These are phyloP conservation scores for Gonocerus acuteangulatus DNA, from an alignment of 2,888 invertebrate species.

Conservation along the genomic window DNA sequence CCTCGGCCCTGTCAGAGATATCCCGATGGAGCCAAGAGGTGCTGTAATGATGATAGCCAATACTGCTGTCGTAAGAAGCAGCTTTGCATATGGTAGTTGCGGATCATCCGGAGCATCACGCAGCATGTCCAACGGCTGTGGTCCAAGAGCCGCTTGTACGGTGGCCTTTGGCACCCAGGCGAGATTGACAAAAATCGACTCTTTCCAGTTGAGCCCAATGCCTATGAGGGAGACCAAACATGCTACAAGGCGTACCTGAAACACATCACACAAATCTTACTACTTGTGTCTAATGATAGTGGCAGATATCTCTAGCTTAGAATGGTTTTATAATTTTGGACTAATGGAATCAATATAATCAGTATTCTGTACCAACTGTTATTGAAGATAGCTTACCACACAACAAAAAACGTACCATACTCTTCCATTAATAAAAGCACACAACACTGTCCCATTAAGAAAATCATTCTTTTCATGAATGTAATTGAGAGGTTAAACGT, in stretches of 20 bases:
- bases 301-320: not conserved
- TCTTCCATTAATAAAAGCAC: no score
- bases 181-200: conserved; percentile 61
- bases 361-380: not conserved
- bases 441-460: no score
- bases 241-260: conserved; percentile 48
- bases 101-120: conserved; percentile 44
- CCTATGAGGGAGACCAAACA: conserved; percentile 48
- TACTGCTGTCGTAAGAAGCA: conserved; percentile 42
- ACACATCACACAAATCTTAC: no score
- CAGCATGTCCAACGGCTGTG: conserved; percentile 63
- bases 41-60: conserved; percentile 43
- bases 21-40: conserved; percentile 41
- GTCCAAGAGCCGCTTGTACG: conserved; percentile 74
- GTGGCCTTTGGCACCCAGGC: conserved; percentile 73
- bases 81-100: conserved; percentile 26
- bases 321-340: not conserved
- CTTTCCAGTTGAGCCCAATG: conserved; percentile 53
- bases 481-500: no score
- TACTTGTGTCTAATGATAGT: not conserved
- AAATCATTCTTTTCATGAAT: no score
- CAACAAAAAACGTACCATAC: no score
- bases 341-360: not conserved
- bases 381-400: not conserved
- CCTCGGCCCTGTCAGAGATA: conserved; percentile 39